Conservation (phyloP, 2,797 vertebrate species). For the Babyrousa celebensis region DNA sequence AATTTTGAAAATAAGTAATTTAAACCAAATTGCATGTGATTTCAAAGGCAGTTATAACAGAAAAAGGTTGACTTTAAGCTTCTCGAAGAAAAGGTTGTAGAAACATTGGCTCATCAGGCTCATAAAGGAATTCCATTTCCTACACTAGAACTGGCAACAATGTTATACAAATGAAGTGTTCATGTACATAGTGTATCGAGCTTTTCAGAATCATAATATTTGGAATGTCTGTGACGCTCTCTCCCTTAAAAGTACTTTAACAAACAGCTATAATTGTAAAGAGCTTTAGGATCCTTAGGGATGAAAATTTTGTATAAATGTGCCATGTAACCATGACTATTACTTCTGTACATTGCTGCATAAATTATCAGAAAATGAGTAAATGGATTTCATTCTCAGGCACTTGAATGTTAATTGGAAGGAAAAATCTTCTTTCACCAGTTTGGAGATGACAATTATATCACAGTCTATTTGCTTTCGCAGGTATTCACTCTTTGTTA, state of each 20-base stretch:
- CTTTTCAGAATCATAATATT: conserved; percentile 86
- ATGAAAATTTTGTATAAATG: conserved; percentile 84
- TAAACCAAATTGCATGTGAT: conserved; percentile 46
- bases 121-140: conserved; percentile 58
- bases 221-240: conserved; percentile 60
- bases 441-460: conserved; percentile 85
- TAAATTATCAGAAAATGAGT: conserved; percentile 87
- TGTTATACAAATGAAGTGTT: conserved; percentile 68
- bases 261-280: conserved; percentile 86
- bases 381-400: conserved; percentile 83
- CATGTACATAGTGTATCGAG: conserved; percentile 75
- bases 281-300: conserved; percentile 79
- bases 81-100: conserved; percentile 53
- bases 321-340: conserved; percentile 83
- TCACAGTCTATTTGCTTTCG: conserved; percentile 82
- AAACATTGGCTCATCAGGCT: conserved; percentile 60
- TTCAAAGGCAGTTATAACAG: conserved; percentile 15
- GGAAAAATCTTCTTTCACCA: conserved; percentile 79
- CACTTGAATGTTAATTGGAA: conserved; percentile 85
- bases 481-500: conserved; percentile 81
- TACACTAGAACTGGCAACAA: conserved; percentile 29
- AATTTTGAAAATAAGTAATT: conserved; percentile 54
- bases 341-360: conserved; percentile 85
- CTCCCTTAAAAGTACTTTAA: conserved; percentile 82
- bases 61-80: conserved; percentile 16